Conservation (phyloP, 1,140 invertebrate genomes). For the Meloidogyne floridensis region DNA sequence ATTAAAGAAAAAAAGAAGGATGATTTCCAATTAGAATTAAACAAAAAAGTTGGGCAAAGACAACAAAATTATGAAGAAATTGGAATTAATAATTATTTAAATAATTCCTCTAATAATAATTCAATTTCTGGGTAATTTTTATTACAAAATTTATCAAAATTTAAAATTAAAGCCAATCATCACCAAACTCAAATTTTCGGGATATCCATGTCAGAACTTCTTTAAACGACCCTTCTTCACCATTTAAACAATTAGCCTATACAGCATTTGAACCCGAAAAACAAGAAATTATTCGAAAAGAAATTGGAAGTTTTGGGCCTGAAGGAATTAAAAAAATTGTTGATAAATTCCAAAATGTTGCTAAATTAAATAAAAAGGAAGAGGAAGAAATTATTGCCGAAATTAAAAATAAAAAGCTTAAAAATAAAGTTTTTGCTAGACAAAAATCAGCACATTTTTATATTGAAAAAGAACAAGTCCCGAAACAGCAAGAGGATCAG, state of each 20-base stretch:
- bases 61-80: not conserved
- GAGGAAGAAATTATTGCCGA: not conserved
- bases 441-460: conserved; percentile 18
- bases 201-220: conserved; percentile 29
- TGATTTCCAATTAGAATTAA: conserved; percentile 24
- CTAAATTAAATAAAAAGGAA: not conserved
- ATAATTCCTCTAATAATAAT: not conserved
- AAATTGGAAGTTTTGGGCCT: conserved; percentile 20
- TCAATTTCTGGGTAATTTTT: not conserved
- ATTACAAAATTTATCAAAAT: not conserved
- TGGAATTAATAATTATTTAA: not conserved
- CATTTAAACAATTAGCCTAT: conserved; percentile 20
- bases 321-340: conserved; percentile 21
- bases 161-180: not conserved
- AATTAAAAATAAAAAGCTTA: not conserved
- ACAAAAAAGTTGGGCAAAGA: not conserved
- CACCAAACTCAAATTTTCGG: not conserved
- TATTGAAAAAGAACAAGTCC: conserved; percentile 5
- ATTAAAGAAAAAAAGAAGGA: not conserved
- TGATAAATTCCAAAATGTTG: conserved; percentile 18
- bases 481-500: not conserved
- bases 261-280: conserved; percentile 30
- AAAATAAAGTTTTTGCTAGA: not conserved
- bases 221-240: conserved; percentile 27
- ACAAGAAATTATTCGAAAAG: conserved; percentile 26